These are phyloP conservation scores for Chaetoderma sp. DNA, from an alignment of 2,888 invertebrate species.

Conservation along the genomic window DNA sequence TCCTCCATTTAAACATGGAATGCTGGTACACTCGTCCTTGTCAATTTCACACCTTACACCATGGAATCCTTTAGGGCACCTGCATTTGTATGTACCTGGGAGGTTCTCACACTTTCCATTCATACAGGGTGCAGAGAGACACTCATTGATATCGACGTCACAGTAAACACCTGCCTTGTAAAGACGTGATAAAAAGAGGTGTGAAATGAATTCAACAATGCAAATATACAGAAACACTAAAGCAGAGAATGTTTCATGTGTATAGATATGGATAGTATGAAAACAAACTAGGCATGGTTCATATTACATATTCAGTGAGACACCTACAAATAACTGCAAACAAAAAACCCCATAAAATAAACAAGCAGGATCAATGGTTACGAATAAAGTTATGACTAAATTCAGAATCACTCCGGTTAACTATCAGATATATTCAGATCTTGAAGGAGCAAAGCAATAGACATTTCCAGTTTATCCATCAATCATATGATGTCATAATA, in stretches of 20 bases:
- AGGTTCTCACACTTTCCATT: slow-evolving; percentile 51
- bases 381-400: no score
- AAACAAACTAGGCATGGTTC: neutral
- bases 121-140: slow-evolving; percentile 47
- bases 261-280: neutral
- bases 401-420: no score
- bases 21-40: slow-evolving; percentile 70
- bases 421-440: no score
- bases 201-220: no score
- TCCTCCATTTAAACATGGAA: slow-evolving; percentile 35
- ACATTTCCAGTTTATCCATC: no score
- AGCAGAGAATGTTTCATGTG: neutral
- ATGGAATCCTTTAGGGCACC: slow-evolving; percentile 40
- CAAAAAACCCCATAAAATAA: no score
- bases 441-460: no score
- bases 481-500: no score
- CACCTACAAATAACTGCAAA: no score
- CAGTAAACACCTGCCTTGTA: slow-evolving; percentile 32
- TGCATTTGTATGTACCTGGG: slow-evolving; percentile 40
- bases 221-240: neutral
- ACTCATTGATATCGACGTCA: slow-evolving; percentile 53
- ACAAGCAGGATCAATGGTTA: no score
- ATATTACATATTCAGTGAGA: no score
- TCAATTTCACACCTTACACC: slow-evolving; percentile 69
- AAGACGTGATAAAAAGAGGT: no score